These are phyloP conservation scores for Macroteleia sp. DNA, from an alignment of 2,888 invertebrate species.

Conservation along the genomic window DNA sequence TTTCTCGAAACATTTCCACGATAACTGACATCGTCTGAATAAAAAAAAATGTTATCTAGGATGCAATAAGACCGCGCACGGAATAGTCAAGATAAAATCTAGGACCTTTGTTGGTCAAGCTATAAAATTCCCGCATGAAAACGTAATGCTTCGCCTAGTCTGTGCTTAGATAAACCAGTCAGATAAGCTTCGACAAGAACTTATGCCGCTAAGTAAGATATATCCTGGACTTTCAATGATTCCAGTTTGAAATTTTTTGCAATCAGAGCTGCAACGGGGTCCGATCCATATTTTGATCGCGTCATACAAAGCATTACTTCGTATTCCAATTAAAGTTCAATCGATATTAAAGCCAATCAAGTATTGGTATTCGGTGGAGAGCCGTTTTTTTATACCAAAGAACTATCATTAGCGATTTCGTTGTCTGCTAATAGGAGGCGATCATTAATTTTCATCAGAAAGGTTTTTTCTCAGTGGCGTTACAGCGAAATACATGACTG, in stretches of 20 bases:
- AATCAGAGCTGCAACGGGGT: not conserved
- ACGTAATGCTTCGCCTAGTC: conserved; percentile 50
- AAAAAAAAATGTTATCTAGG: conserved; percentile 25
- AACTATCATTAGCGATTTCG: conserved; percentile 21
- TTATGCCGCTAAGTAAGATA: conserved; percentile 26
- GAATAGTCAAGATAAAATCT: conserved; percentile 38
- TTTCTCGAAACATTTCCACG: not conserved
- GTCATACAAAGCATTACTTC: conserved; percentile 2
- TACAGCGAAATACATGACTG: conserved; percentile 34
- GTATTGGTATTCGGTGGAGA: conserved; percentile 3
- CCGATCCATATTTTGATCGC: not conserved
- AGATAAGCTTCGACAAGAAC: conserved; percentile 40
- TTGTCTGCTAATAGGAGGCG: conserved; percentile 4
- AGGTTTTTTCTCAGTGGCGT: conserved; percentile 13
- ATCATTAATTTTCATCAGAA: conserved; percentile 38
- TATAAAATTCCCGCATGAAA: conserved; percentile 49
- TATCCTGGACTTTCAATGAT: conserved; percentile 28
- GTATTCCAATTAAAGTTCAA: conserved; percentile 18
- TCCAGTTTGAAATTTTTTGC: conserved; percentile 23
- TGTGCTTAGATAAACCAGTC: conserved; percentile 41
- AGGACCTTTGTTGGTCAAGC: conserved; percentile 37
- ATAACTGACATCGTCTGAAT: not conserved
- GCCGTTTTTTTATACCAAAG: not conserved
- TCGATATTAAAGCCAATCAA: conserved; percentile 1
- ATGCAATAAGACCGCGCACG: conserved; percentile 28